Evolutionary conservation across 2,888 invertebrate species (phyloP), one percentile per base, ranked within the genome.

Genomic region (Eremobia ochroleuca): DNA sequence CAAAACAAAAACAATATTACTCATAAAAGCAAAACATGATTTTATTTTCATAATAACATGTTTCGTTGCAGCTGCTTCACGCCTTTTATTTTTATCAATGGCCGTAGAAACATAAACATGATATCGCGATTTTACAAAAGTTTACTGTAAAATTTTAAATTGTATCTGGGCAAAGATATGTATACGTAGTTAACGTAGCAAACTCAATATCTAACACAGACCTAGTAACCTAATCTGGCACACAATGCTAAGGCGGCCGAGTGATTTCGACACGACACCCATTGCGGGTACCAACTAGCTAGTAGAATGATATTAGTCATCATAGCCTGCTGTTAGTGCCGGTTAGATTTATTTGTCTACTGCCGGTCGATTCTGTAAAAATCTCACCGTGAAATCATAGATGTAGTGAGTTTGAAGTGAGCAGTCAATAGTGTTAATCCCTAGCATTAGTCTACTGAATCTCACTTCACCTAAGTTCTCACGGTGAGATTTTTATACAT

Each of bases 181-280:
- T n/a, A n/a, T 81, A 58, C 59, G 58, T 59, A 49, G 64, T 40
- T 31, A 72, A 64, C 73, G 46, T 59, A 49, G 61, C 52, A 31
- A 69, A 61, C 73, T 76, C 55, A 75, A 61, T 73, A 82, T 64
- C 71, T 85, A 83, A 73, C 77, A 74, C 65, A 80, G 87, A 79
- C 88, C 87, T 84, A 88, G 85, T 87, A 80, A 86, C 86, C 86
- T 66, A 71, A 81, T 72, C 85, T 83, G 78, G 75, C 84, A 81
- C 59, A 87, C 79, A 88, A 84, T 62, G 49, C 76, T 73, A 71
- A 71, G 40, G 77, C 77, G 69, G 68, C 58, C 73, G 59, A 76
- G 43, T 37, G 73, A 74, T 86, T 87, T 86, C 85, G 78, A 86
- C 85, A 88, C 62, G 64, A 76, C 52, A 69, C 52, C 80, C 70